Base-by-base conservation (phyloP, 2,888 invertebrate species). In the Choristoneura rosaceana region DNA sequence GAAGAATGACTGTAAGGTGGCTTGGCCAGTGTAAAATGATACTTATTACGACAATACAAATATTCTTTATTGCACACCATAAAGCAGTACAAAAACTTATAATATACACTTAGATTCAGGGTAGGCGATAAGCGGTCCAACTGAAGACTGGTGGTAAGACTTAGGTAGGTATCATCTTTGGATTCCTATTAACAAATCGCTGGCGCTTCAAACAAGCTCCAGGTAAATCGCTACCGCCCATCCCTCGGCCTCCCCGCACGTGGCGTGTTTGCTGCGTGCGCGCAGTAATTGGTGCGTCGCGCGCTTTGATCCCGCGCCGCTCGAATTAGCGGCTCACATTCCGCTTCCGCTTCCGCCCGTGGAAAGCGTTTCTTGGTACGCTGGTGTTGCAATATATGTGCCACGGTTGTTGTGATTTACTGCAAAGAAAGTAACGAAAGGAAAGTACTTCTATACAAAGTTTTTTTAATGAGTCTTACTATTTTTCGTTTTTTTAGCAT, bases 291-390 rank as follows among this genome's bases (percentile, higher is more conserved):
- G 70, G 70, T 70, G 33, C 70, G 64, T 50, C 70, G 70, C 62
- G 62, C 70, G 70, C 70, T 70, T 70, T 70, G 70, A 70, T 70
- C 70, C 59, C 65, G 59, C 65, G 52, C 70, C 70, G 70, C 65
- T 25, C 52, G 63, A 70, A 61, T 70, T 70, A 70, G 65, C 65
- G 62, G 65, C 70, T 52, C 41, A 15, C 9, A 47, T 64, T 64
- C 64, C 64, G 64, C 70, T 70, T 47, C 70, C 70, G 69, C 17
- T 45, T 43, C 70, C 64, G 64, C 41, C 38, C 14, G 55, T 43
- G 34, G 64, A 64, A 34, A 47, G 64, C 64, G 47, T n/a, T 50
- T 47, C 45, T 45, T 25, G 12, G 33, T 9, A 41, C 15, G 33
- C 47, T 50, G 12, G 10, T 61, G 34, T 64, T 47, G 64, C 47